These are phyloP conservation scores for Corydoras sp. DNA, from an alignment of 2,113 vertebrate genomes.

Conservation along the genomic window DNA sequence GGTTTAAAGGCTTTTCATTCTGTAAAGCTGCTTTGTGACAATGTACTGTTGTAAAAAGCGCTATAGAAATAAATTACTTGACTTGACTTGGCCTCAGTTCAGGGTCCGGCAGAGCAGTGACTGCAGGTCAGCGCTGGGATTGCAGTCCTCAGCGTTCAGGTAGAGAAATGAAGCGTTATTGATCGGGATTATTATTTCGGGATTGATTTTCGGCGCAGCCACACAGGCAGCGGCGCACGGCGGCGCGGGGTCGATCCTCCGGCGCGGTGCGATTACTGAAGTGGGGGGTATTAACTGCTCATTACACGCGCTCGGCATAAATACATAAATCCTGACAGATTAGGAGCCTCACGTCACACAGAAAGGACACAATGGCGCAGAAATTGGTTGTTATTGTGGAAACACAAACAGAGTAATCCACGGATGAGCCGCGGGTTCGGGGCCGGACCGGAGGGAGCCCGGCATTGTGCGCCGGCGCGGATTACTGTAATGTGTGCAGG, in stretches of 20 bases:
- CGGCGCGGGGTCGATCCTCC: too few relatives aligned
- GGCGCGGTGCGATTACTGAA: too few relatives aligned
- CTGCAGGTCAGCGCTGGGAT: too few relatives aligned
- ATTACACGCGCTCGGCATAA: slow-evolving; percentile 3
- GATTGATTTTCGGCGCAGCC: neutral
- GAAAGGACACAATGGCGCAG: slow-evolving; percentile 27
- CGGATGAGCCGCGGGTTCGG: slow-evolving; percentile 30
- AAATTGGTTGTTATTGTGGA: slow-evolving; percentile 41
- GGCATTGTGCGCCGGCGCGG: slow-evolving; percentile 38
- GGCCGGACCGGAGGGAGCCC: slow-evolving; percentile 26
- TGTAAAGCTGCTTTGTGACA: too few relatives aligned
- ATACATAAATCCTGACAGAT: neutral
- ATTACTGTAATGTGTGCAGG: slow-evolving; percentile 55
- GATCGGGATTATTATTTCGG: slow-evolving; percentile 18
- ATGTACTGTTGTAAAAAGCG: too few relatives aligned
- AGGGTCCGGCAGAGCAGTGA: too few relatives aligned
- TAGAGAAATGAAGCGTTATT: neutral
- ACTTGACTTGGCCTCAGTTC: too few relatives aligned
- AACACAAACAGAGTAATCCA: slow-evolving; percentile 44
- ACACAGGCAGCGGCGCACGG: too few relatives aligned
- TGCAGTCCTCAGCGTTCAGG: too few relatives aligned
- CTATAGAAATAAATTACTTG: too few relatives aligned
- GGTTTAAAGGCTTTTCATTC: too few relatives aligned
- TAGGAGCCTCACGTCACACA: slow-evolving; percentile 1
- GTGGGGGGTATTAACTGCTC: neutral